Base-by-base conservation (phyloP, 1,140 invertebrate species). In the Littorina saxatilis region DNA sequence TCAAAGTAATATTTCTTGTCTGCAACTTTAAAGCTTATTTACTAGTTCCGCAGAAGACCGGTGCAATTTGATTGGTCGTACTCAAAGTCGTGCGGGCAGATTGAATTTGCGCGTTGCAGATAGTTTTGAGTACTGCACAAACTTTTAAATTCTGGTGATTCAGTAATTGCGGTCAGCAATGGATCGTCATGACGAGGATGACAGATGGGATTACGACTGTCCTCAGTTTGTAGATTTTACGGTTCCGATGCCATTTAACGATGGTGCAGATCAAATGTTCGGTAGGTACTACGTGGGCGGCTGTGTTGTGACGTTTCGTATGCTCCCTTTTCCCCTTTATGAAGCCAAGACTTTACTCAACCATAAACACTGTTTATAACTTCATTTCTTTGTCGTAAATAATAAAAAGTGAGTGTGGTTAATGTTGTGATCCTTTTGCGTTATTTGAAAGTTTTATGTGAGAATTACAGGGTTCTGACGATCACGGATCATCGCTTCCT, bases 141-240 rank as follows among this genome's bases (percentile, higher is more conserved):
- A 70, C n/a, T 68, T 52, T n/a, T n/a, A n/a, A n/a, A 66, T 55
- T 43, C 55, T 85, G 72, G 17, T 66, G 27, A 73, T 58, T 35
- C 37, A 32, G 27, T 52, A 40, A 39, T 13, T 74, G n/a, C n/a
- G n/a, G 15, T 40, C 17, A 47, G 63, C 63, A 2, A 75, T 80
- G 66, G 78, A 35, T 47, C 39, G 73, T 35, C 80, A 85, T 29
- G 76, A 82, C 15, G 80, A 72, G 9, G 84, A 85, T 50, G 55
- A 83, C 23, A 75, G 79, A 23, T 91, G 89, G 86, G 87, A 90
- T 47, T 90, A 86, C 73, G 88, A 89, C 78, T 86, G 85, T 47
- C 91, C 91, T 15, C 89, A 91, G 74, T 91, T 86, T 84, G 86
- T 90, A 27, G 90, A 91, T 85, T 91, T 91, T 84, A 84, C 83